Evolutionary conservation across 2,888 invertebrate genomes (phyloP).

Genomic region (Drosophila picticornis): DNA sequence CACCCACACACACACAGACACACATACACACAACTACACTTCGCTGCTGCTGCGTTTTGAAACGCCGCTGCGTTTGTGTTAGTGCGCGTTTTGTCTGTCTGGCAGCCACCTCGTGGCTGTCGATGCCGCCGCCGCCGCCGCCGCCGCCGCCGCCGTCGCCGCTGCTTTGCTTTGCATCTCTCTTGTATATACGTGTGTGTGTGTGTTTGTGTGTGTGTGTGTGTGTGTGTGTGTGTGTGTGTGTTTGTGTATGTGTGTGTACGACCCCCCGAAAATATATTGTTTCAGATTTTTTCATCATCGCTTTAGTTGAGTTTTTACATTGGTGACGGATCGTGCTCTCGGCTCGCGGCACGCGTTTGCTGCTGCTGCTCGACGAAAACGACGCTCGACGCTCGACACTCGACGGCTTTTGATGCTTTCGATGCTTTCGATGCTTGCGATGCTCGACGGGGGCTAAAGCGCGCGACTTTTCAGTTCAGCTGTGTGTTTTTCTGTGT

Average conservation of each 20-base stretch:
- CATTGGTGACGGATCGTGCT: constrained; percentile 86
- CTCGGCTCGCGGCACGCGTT: constrained; percentile 79
- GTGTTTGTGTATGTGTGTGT: constrained; percentile 63
- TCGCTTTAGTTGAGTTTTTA: constrained; percentile 86
- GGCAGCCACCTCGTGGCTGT: constrained; percentile 68
- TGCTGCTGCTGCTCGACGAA: constrained; percentile 55
- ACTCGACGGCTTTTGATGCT: constrained; percentile 20
- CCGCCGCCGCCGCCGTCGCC: constrained; percentile 52
- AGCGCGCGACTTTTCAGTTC: constrained; percentile 71
- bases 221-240: constrained; percentile 19
- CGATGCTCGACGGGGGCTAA: constrained; percentile 46
- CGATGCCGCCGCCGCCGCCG: constrained; percentile 73
- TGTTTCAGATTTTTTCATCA: constrained; percentile 86
- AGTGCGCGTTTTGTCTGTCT: constrained; percentile 79
- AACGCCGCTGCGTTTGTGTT: constrained; percentile 68
- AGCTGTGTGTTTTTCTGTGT: constrained; percentile 76
- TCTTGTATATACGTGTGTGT: constrained; percentile 4
- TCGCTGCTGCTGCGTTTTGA: constrained; percentile 29
- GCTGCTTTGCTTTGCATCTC: constrained; percentile 66
- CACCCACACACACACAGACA: constrained; percentile 40
- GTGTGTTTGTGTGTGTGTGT: constrained; percentile 5
- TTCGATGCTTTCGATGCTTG: constrained; percentile 26
- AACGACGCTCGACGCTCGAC: constrained; percentile 47
- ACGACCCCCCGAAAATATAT: constrained; percentile 85
- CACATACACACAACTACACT: constrained; percentile 40